Evolutionary conservation across 2,888 invertebrate species (phyloP).

Genomic region (Tetranychus truncatus): DNA sequence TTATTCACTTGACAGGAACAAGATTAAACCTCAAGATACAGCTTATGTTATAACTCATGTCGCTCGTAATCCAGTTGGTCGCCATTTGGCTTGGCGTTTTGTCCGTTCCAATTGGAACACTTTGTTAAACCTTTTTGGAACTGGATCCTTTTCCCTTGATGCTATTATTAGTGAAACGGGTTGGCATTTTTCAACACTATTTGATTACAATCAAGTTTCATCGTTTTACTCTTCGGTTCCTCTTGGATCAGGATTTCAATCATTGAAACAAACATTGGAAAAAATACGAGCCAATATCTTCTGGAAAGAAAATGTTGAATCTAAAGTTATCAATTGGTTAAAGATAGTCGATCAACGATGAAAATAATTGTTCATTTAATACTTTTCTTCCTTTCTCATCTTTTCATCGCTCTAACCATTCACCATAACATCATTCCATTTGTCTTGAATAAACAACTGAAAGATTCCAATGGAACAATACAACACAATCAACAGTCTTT

Average conservation of each 20-base stretch:
- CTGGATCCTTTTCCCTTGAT: conserved; percentile 29
- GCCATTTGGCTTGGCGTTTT: conserved; percentile 53
- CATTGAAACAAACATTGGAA: conserved; percentile 32
- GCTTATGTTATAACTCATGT: conserved; percentile 52
- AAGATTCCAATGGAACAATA: too few species aligned
- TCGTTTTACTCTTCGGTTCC: conserved; percentile 30
- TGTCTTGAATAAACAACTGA: too few species aligned
- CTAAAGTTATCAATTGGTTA: conserved; percentile 31
- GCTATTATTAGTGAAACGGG: conserved; percentile 29
- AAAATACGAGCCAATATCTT: conserved; percentile 32
- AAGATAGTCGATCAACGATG: background rate
- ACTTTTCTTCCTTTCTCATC: too few species aligned
- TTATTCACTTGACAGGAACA: conserved; percentile 48
- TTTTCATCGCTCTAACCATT: too few species aligned
- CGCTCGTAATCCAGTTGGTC: conserved; percentile 44
- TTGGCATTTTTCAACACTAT: conserved; percentile 30
- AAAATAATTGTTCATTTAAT: background rate
- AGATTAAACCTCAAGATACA: conserved; percentile 51
- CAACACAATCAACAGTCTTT: too few species aligned
- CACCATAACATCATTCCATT: too few species aligned
- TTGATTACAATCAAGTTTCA: conserved; percentile 30
- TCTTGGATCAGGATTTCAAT: conserved; percentile 29
- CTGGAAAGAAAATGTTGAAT: conserved; percentile 30
- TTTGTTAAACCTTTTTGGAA: conserved; percentile 19
- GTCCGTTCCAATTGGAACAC: conserved; percentile 48